Evolutionary conservation across 2,888 invertebrate genomes (phyloP).

Genomic region (Cetonia aurata): DNA sequence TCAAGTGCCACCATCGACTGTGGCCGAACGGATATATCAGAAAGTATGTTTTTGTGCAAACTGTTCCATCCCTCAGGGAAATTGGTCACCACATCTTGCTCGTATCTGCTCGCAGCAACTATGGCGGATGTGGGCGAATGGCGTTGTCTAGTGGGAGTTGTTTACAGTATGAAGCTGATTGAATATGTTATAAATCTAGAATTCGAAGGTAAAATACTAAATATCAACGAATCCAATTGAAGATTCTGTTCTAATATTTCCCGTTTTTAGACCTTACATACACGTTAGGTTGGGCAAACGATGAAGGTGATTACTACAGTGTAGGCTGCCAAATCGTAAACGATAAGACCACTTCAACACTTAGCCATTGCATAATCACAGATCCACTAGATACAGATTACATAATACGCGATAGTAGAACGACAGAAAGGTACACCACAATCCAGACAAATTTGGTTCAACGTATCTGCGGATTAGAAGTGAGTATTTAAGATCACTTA

Average conservation of each 20-base stretch:
- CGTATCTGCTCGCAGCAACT: background rate
- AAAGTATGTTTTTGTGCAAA: background rate
- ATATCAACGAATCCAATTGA: too few relatives aligned
- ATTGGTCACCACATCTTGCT: background rate
- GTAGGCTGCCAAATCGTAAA: slow-evolving; percentile 15
- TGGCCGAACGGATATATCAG: background rate
- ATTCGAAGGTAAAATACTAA: background rate
- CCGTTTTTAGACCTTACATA: background rate
- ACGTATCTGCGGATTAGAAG: slow-evolving; percentile 19
- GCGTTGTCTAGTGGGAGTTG: slow-evolving; percentile 4
- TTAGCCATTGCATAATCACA: slow-evolving; percentile 8
- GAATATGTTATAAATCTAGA: slow-evolving; percentile 3
- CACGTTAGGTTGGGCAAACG: background rate
- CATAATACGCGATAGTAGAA: slow-evolving; percentile 4
- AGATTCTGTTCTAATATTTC: too few relatives aligned
- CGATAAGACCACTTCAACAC: background rate
- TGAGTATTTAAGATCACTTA: background rate
- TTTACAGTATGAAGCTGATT: slow-evolving; percentile 3
- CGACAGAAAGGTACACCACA: slow-evolving; percentile 13
- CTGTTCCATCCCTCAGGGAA: slow-evolving; percentile 7
- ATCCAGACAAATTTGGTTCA: background rate
- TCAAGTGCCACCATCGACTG: background rate
- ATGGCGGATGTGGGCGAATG: slow-evolving; percentile 13
- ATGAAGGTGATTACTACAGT: slow-evolving; percentile 2
- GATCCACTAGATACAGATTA: slow-evolving; percentile 10